Percentiles rank a stretch among this genome's conserved stretches.
These are phyloP conservation scores for Mesorhabditis spiculigera DNA, from an alignment of 2,888 invertebrate genomes.

Conservation along the genomic window DNA sequence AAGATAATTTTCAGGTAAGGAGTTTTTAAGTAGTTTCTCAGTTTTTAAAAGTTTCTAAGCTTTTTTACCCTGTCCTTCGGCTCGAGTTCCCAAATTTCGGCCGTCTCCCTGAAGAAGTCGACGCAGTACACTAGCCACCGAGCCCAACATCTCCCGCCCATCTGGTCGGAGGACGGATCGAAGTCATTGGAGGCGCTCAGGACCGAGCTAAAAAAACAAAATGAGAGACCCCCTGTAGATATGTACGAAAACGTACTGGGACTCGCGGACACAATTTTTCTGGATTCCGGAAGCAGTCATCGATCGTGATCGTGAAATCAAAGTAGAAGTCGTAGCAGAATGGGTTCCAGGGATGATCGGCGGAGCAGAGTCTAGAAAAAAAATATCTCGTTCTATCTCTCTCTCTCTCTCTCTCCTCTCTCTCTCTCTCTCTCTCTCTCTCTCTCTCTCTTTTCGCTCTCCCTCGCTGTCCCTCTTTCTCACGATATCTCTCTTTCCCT, in stretches of 20 bases:
- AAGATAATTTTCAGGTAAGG: too few species aligned
- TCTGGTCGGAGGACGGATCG: constrained; percentile 1
- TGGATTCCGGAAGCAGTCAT: background rate
- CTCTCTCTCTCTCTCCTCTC: too few species aligned
- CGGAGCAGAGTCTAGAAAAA: background rate
- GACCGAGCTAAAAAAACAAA: background rate
- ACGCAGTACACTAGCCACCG: background rate
- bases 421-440: too few species aligned
- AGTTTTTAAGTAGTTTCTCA: background rate
- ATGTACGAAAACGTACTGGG: background rate
- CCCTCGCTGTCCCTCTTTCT: too few species aligned
- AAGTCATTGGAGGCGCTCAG: background rate
- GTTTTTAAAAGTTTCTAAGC: background rate
- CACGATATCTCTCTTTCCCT: too few species aligned
- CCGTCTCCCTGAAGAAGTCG: background rate
- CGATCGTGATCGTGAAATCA: background rate
- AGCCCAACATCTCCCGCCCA: background rate
- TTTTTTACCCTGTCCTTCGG: background rate
- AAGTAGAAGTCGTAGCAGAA: background rate
- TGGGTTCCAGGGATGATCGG: background rate
- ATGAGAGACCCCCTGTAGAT: too few species aligned
- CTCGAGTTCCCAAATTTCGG: background rate
- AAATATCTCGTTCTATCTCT: too few species aligned
- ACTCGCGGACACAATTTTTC: background rate
- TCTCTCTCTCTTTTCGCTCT: too few species aligned